phyloP scores from a whole-genome alignment of 30 jellyfish, hydroid and myxozoan species.

The Aurelia sp. region DNA sequence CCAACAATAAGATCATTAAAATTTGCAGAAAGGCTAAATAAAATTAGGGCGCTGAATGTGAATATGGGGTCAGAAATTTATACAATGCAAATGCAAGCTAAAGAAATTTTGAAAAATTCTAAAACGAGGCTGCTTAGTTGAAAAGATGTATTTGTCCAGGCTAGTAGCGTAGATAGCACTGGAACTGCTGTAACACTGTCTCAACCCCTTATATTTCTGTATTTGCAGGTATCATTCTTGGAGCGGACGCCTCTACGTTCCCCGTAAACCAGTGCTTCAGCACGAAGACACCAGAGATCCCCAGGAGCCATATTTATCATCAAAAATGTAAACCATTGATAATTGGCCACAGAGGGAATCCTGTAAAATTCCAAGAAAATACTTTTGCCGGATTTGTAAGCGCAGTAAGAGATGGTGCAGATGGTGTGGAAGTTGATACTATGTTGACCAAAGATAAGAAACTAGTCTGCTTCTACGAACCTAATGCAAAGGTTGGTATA shows the following conservation, averaged over 20 bases:
- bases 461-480: slow-evolving; percentile 85
- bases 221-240: background rate
- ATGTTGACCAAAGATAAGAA: slow-evolving; percentile 73
- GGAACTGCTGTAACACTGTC: no score
- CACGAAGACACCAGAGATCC: slow-evolving; percentile 8
- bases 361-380: slow-evolving; percentile 66
- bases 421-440: slow-evolving; percentile 85
- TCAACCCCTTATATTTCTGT: no score
- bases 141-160: no score
- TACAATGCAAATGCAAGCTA: no score
- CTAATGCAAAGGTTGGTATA: slow-evolving; percentile 50
- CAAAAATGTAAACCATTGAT: slow-evolving; percentile 67
- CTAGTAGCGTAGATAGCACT: no score
- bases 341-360: slow-evolving; percentile 93
- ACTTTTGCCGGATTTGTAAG: slow-evolving; percentile 69
- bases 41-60: no score
- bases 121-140: no score
- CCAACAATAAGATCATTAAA: no score
- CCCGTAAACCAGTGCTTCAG: slow-evolving; percentile 1
- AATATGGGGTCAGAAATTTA: no score
- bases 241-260: background rate
- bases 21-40: no score
- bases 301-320: slow-evolving; percentile 70
- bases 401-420: slow-evolving; percentile 59
- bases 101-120: no score